Evolutionary conservation across 1,140 invertebrate genomes (phyloP).

Genomic region (Copidosoma floridanum): DNA sequence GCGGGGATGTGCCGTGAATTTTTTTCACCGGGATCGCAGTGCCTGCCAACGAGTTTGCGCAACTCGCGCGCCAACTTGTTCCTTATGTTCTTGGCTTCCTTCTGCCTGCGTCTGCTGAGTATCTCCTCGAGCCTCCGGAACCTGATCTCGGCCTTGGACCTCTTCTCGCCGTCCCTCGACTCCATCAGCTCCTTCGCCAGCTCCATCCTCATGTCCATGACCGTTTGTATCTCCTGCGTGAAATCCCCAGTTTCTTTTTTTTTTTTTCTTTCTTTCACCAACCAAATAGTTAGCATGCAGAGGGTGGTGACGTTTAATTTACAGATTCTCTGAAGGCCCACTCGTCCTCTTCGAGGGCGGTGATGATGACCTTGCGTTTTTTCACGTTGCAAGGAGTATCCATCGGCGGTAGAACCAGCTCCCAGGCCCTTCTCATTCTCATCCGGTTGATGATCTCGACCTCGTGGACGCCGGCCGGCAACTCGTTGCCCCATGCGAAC

Average conservation of each 20-base stretch:
- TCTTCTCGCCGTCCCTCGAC: constrained; percentile 50
- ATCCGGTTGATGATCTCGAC: constrained; percentile 65
- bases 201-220: constrained; percentile 59
- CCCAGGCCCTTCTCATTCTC: constrained; percentile 60
- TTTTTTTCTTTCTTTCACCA: background rate
- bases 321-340: constrained; percentile 67
- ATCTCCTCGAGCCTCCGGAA: constrained; percentile 33
- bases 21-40: no score
- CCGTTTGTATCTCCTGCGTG: constrained; percentile 62
- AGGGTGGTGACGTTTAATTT: no score
- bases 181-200: constrained; percentile 54
- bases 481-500: constrained; percentile 58
- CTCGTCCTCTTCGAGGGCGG: constrained; percentile 64
- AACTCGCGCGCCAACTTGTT: constrained; percentile 53
- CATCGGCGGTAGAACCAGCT: constrained; percentile 57
- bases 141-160: constrained; percentile 46
- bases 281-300: no score
- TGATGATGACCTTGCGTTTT: constrained; percentile 59
- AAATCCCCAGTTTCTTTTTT: no score
- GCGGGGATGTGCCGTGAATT: no score
- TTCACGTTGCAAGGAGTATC: constrained; percentile 57
- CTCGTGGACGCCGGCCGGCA: constrained; percentile 65
- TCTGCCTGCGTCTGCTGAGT: constrained; percentile 33
- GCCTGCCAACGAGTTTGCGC: constrained; percentile 56
- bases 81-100: constrained; percentile 37